Evolutionary conservation across 2,113 vertebrate species (phyloP).

Genomic region (Triplophysa tibetana): DNA sequence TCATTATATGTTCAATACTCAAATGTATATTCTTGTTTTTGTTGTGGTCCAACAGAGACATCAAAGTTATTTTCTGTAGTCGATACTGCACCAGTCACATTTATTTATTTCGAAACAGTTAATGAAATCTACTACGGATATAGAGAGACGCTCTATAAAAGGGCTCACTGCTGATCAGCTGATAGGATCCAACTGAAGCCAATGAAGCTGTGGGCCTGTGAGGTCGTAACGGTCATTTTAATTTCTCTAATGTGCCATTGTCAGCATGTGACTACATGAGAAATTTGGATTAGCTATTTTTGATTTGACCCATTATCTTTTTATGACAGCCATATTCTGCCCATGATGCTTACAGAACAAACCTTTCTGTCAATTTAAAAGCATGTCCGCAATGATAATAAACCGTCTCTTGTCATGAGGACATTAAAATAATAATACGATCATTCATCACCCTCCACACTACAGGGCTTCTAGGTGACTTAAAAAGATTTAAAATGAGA

Average conservation of each 20-base stretch:
- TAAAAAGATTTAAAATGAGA: too few species aligned
- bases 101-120: not conserved
- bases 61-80: too few species aligned
- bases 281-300: constrained; percentile 45
- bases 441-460: not conserved
- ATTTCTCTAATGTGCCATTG: constrained; percentile 31
- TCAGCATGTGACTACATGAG: constrained; percentile 27
- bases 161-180: not conserved
- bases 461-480: not conserved
- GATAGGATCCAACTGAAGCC: constrained; percentile 1
- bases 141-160: not conserved
- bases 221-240: constrained; percentile 29
- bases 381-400: not conserved
- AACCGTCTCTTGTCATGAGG: not conserved
- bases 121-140: not conserved
- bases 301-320: constrained; percentile 38
- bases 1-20: too few species aligned
- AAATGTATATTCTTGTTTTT: too few species aligned
- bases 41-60: too few species aligned
- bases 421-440: not conserved
- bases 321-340: constrained; percentile 18
- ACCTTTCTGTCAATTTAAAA: constrained; percentile 6
- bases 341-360: constrained; percentile 1
- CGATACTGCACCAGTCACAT: too few species aligned
- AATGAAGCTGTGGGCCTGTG: constrained; percentile 4